Evolutionary conservation across 1,140 invertebrate species (phyloP).

Genomic region (Zaprionus capensis): DNA sequence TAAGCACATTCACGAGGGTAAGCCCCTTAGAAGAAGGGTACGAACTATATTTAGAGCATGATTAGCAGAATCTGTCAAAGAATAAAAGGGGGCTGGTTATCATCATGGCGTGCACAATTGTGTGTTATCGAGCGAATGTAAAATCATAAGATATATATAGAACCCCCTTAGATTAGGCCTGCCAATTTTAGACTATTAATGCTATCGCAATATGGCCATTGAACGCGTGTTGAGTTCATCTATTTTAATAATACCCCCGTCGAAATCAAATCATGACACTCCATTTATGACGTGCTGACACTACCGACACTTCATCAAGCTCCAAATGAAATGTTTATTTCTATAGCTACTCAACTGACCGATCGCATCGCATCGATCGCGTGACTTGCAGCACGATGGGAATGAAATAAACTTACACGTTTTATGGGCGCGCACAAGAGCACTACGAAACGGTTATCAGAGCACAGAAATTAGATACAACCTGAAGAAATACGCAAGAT

Average conservation of each 20-base stretch:
- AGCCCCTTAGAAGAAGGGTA: neutral
- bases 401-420: slow-evolving; percentile 74
- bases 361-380: slow-evolving; percentile 51
- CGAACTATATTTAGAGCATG: neutral
- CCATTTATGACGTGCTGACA: neutral
- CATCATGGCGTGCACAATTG: neutral
- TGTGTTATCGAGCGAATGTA: neutral
- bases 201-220: neutral
- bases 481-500: slow-evolving; percentile 33
- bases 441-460: slow-evolving; percentile 34
- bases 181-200: neutral
- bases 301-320: neutral
- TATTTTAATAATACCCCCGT: neutral
- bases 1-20: neutral
- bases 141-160: slow-evolving; percentile 11
- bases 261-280: neutral
- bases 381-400: slow-evolving; percentile 51
- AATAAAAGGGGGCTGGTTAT: neutral
- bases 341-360: neutral
- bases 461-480: slow-evolving; percentile 47
- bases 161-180: neutral
- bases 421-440: slow-evolving; percentile 52
- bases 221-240: neutral
- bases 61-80: neutral
- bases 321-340: slow-evolving; percentile 16